Conservation (phyloP, 2,113 vertebrate species). For the Daboia siamensis region DNA sequence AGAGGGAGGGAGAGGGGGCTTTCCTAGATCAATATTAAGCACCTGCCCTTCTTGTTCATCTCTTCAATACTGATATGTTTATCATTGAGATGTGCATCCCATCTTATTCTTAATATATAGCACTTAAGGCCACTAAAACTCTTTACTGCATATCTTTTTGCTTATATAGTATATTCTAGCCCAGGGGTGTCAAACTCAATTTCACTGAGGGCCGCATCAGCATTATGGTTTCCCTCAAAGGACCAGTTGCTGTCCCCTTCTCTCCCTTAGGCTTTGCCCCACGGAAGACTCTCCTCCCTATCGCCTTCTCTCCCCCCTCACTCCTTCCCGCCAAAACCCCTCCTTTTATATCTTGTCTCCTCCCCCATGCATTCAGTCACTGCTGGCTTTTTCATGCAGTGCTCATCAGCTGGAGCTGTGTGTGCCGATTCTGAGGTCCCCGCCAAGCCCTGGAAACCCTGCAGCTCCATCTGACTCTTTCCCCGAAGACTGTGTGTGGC, state of each 20-base stretch:
- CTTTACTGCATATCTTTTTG: neutral
- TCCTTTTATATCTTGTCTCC: too few species aligned
- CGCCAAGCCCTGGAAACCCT: neutral
- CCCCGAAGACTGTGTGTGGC: too few species aligned
- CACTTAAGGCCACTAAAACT: neutral
- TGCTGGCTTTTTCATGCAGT: too few species aligned
- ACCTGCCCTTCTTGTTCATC: neutral
- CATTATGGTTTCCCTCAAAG: too few species aligned
- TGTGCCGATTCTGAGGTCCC: neutral
- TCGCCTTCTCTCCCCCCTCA: too few species aligned
- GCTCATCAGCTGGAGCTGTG: too few species aligned
- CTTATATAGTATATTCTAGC: neutral
- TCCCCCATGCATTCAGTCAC: too few species aligned
- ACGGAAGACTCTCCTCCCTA: too few species aligned
- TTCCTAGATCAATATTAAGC: neutral
- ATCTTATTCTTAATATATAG: neutral
- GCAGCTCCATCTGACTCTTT: neutral
- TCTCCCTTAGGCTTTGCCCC: too few species aligned
- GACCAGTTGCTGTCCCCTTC: too few species aligned
- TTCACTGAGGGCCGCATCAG: too few species aligned
- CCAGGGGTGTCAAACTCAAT: too few species aligned
- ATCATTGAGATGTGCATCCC: neutral
- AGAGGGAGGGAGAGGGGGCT: neutral
- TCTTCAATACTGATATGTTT: neutral
- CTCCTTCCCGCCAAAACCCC: neutral